Conservation (phyloP, 1,140 invertebrate genomes). For the Saxidomus purpurata region DNA sequence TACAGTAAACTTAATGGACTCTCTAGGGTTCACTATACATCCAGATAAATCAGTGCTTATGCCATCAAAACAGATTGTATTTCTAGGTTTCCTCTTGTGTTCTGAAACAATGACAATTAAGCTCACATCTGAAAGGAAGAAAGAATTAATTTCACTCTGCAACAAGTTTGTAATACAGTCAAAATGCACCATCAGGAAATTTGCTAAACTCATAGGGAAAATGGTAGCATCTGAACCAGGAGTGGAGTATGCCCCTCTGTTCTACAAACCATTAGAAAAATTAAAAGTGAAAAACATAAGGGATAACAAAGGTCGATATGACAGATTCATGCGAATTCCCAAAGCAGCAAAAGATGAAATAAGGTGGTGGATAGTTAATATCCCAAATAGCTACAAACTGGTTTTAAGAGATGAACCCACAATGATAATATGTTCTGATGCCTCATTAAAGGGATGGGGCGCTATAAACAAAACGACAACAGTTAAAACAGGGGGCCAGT, state of each 20-base stretch:
- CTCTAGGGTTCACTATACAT: too few species aligned
- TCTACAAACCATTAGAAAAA: slow-evolving; percentile 1
- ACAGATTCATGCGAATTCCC: neutral
- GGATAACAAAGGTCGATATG: slow-evolving; percentile 3
- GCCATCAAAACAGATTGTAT: slow-evolving; percentile 8
- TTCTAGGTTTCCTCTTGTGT: slow-evolving; percentile 28
- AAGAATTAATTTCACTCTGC: slow-evolving; percentile 42
- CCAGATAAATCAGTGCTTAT: too few species aligned
- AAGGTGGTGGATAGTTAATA: slow-evolving; percentile 48
- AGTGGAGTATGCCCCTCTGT: too few species aligned
- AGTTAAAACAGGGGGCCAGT: too few species aligned
- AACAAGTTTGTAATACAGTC: neutral
- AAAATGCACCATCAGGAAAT: neutral
- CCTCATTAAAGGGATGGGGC: too few species aligned
- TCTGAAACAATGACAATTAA: too few species aligned
- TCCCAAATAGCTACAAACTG: too few species aligned
- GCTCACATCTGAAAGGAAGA: slow-evolving; percentile 30
- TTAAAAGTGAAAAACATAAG: neutral
- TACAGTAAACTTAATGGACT: slow-evolving; percentile 21
- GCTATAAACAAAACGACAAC: too few species aligned
- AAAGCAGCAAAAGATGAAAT: neutral
- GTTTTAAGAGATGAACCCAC: too few species aligned
- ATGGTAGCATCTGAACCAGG: slow-evolving; percentile 44
- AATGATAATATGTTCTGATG: too few species aligned
- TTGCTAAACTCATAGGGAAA: slow-evolving; percentile 11